Base-by-base conservation (phyloP, 1,140 invertebrate genomes). In the Cydia splendana region DNA sequence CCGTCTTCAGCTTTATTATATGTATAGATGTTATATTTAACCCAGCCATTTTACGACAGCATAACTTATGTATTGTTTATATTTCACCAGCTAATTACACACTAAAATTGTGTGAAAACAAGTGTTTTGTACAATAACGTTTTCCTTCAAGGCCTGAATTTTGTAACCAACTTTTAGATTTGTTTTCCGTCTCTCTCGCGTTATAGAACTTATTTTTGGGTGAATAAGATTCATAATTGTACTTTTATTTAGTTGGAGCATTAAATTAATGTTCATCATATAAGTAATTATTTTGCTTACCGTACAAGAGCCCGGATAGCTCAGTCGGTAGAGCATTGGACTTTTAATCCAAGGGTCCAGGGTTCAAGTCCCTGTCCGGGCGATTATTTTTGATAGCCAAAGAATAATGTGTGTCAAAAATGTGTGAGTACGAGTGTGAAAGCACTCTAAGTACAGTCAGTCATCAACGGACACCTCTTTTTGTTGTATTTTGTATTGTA, bases 341-440 rank as follows among this genome's bases (percentile, higher is more conserved):
- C 96, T 96, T 95, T 96, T 96, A 96, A 96, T 96, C 96, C 96
- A 95, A 95, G 96, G 96, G 96, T 96, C 95, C 95, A 96, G 95
- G 96, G 96, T 96, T 96, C 96, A 95, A 96, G 96, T 95, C 96
- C 96, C 95, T 74, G 65, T 69, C 4, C 65, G 65, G 65, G 65
- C 65, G 65, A 0, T 69, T 38, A 6, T 69, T 69, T 69, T 34
- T 30, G 30, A 30, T 30, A 30, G 30, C 30, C 30, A 30, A 30
- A 30, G 3, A 4, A 30, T 2, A 2, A 30, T 30, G 30, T 30
- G 30, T 30, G 30, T 30, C 30, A 30, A 2, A 30, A 2, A 30
- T 30, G 30, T 24, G 24, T n/a, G n/a, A n/a, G n/a, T n/a, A n/a
- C n/a, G n/a, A n/a, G n/a, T n/a, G n/a, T n/a, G n/a, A n/a, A n/a